Percentiles rank a stretch among this genome's conserved stretches.
Evolutionary conservation across 2,113 vertebrate species (phyloP).

Genomic region (Protobothrops flavoviridis): DNA sequence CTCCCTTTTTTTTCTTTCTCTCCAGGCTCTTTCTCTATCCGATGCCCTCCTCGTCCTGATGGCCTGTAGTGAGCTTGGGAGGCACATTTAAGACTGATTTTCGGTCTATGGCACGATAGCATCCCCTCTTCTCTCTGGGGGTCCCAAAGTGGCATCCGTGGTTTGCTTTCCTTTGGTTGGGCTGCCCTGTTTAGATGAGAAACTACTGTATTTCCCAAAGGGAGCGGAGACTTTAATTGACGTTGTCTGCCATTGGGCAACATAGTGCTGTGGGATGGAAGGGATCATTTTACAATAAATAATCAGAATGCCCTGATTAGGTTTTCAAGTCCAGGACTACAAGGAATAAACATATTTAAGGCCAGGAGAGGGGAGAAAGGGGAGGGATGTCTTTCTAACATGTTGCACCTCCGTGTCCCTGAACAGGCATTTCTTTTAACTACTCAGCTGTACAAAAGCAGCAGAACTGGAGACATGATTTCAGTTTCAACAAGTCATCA

Average conservation of each 20-base stretch:
- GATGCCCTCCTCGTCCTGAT: neutral
- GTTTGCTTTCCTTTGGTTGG: conserved; percentile 26
- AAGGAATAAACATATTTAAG: conserved; percentile 47
- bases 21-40: neutral
- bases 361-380: conserved; percentile 27
- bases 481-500: conserved; percentile 71
- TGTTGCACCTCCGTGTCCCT: conserved; percentile 36
- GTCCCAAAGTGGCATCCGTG: neutral
- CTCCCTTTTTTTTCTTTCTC: neutral
- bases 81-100: neutral
- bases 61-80: neutral
- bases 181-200: conserved; percentile 24
- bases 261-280: conserved; percentile 35
- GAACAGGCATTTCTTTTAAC: conserved; percentile 59
- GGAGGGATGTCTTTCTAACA: conserved; percentile 30
- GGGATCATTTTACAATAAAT: conserved; percentile 45
- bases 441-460: conserved; percentile 37
- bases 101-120: neutral
- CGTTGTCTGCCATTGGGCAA: conserved; percentile 31
- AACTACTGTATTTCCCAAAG: conserved; percentile 6
- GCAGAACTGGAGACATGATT: conserved; percentile 52
- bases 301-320: conserved; percentile 45
- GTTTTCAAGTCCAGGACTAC: conserved; percentile 30
- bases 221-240: conserved; percentile 36
- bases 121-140: neutral